Conservation (phyloP, 2,113 vertebrate genomes). For the Carettochelys insculpta region DNA sequence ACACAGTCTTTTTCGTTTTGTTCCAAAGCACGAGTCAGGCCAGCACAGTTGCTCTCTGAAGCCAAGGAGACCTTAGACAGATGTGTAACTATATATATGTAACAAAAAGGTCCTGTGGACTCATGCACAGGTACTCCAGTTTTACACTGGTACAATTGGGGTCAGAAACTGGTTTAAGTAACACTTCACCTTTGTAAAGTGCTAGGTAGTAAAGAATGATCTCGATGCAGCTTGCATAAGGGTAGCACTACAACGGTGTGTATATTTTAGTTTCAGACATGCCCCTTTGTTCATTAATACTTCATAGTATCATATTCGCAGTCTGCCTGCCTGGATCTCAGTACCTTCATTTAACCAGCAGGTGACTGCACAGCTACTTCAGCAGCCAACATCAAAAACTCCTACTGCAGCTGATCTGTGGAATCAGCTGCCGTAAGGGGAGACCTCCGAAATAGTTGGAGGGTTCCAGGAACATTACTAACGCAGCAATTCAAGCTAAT, state of each 20-base stretch:
- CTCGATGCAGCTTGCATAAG: neutral
- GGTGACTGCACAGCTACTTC: accelerated
- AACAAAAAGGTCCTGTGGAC: accelerated
- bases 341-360: accelerated
- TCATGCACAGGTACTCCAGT: accelerated
- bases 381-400: neutral
- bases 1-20: too few relatives aligned
- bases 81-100: accelerated
- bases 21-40: accelerated
- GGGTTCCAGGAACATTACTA: neutral
- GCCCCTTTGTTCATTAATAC: neutral
- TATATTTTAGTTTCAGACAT: neutral
- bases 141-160: accelerated
- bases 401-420: accelerated
- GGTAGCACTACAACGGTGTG: neutral
- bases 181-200: neutral
- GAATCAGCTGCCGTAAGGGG: neutral
- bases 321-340: accelerated
- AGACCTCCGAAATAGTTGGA: neutral
- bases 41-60: too few relatives aligned
- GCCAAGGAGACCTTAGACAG: too few relatives aligned
- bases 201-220: neutral
- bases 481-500: neutral
- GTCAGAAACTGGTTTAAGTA: neutral
- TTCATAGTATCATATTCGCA: neutral